These are phyloP conservation scores for Verasper variegatus DNA, from an alignment of 2,113 vertebrate species.

Conservation along the genomic window DNA sequence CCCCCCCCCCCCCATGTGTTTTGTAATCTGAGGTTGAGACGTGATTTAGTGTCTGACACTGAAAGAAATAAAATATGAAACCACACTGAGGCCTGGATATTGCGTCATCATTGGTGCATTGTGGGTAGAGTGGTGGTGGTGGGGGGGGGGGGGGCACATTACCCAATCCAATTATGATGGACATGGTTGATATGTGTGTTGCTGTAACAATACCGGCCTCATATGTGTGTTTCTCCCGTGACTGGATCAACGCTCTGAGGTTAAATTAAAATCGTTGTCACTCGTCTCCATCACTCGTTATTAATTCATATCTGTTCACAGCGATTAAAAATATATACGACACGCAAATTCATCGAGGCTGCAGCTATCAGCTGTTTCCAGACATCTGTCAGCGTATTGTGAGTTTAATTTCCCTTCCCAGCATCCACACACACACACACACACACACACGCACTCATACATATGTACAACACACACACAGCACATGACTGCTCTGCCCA, in stretches of 20 bases:
- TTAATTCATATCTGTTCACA: conserved; percentile 17
- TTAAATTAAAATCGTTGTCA: conserved; percentile 24
- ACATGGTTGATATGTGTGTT: neutral
- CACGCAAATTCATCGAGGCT: conserved; percentile 1
- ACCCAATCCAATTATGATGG: neutral
- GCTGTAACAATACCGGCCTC: neutral
- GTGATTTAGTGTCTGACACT: neutral
- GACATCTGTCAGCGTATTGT: conserved; percentile 56
- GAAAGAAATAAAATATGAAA: neutral
- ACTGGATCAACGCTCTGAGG: neutral
- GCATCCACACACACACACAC: conserved; percentile 20
- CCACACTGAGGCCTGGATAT: neutral
- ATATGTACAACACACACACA: neutral
- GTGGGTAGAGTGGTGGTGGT: neutral
- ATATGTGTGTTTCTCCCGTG: neutral
- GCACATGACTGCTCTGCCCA: neutral
- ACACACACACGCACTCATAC: neutral
- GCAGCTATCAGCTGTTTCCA: conserved; percentile 37
- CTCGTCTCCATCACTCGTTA: conserved; percentile 18
- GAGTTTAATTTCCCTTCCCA: conserved; percentile 57
- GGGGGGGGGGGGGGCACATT: too few species aligned
- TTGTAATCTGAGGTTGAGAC: neutral
- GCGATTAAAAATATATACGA: conserved; percentile 12
- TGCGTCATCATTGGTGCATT: neutral
- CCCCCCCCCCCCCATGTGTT: too few species aligned